Conservation (phyloP, 2,888 invertebrate genomes). For the Scaptomyza tumidula region DNA sequence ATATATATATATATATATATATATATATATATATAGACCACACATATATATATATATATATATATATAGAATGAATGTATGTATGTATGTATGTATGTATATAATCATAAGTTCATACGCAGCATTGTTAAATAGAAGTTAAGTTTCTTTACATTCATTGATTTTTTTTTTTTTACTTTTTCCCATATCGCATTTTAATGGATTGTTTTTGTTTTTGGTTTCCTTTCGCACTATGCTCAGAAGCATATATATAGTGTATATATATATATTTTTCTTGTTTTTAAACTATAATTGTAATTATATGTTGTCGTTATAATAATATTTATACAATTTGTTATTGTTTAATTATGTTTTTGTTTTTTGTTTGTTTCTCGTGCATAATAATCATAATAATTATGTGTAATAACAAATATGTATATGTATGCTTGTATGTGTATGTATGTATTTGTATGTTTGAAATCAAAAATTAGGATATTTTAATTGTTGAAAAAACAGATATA, state of each 20-base stretch:
- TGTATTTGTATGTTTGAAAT: constrained; percentile 5
- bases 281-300: constrained; percentile 55
- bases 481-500: constrained; percentile 2
- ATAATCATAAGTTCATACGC: constrained; percentile 83
- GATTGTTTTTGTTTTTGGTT: neutral
- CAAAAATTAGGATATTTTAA: too few relatives aligned
- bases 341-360: constrained; percentile 21
- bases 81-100: constrained; percentile 57
- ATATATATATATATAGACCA: constrained; percentile 50
- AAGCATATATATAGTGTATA: neutral
- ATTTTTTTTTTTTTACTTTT: constrained; percentile 1
- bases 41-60: constrained; percentile 71
- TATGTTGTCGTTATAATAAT: constrained; percentile 53
- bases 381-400: constrained; percentile 9
- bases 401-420: constrained; percentile 18
- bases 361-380: constrained; percentile 35
- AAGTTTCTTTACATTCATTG: constrained; percentile 34
- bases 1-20: constrained; percentile 18
- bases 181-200: constrained; percentile 5
- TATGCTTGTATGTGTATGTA: constrained; percentile 21
- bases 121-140: constrained; percentile 77
- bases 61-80: constrained; percentile 18
- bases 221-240: neutral
- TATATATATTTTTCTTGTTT: constrained; percentile 12
- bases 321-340: constrained; percentile 57